Percentiles rank a stretch among this genome's conserved stretches.
These are phyloP conservation scores for Xiphophorus birchmanni DNA, from an alignment of 2,797 vertebrate species.

Conservation along the genomic window DNA sequence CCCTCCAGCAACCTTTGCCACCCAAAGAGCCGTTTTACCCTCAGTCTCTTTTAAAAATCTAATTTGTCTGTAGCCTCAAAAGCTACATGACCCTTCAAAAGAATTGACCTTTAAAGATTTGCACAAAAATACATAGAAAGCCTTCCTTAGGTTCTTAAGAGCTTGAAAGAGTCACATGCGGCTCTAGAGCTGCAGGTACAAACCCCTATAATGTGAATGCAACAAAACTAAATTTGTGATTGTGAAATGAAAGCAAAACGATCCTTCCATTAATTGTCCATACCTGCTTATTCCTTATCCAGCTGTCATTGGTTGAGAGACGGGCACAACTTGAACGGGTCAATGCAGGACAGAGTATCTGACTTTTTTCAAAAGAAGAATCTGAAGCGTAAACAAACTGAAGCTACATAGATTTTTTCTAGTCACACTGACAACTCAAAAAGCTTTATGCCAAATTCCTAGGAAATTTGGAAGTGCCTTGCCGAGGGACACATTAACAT, in stretches of 20 bases:
- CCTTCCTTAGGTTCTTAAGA: not conserved
- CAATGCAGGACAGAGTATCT: not conserved
- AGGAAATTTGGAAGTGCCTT: not conserved
- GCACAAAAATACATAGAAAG: not conserved
- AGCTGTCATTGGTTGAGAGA: not conserved
- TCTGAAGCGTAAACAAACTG: not conserved
- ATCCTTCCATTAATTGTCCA: not conserved
- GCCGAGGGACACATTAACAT: not conserved
- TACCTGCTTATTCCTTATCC: not conserved
- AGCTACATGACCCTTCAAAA: not conserved
- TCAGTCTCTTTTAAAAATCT: not conserved
- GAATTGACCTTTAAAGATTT: not conserved
- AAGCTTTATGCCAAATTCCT: not conserved
- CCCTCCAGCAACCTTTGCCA: not conserved
- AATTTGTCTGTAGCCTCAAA: not conserved
- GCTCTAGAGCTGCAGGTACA: not conserved
- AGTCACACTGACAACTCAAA: not conserved
- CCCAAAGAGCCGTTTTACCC: not conserved
- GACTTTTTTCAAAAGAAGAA: not conserved
- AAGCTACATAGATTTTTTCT: not conserved
- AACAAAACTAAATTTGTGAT: not conserved
- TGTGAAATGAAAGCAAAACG: not conserved
- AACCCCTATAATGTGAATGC: not conserved
- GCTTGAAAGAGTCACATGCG: not conserved
- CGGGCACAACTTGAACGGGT: not conserved